Conservation (phyloP, 2,113 vertebrate genomes). For the Capra hircus region DNA sequence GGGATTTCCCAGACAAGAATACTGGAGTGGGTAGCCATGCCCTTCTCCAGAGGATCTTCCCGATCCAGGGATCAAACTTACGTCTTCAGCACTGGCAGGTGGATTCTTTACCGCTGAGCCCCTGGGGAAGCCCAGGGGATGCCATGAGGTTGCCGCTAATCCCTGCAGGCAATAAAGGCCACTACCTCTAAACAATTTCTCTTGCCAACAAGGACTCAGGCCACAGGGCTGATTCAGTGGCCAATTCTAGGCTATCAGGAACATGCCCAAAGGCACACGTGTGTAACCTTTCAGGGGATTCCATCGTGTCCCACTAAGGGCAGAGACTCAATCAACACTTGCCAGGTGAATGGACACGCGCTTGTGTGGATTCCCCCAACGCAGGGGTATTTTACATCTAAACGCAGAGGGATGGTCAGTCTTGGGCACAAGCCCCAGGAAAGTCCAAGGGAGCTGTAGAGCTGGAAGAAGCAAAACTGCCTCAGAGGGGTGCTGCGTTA, state of each 20-base stretch:
- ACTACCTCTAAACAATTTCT: neutral
- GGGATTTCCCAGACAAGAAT: neutral
- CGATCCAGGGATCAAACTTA: neutral
- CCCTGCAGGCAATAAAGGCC: neutral
- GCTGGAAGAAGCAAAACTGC: accelerated
- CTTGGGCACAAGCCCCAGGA: neutral
- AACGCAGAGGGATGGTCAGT: accelerated
- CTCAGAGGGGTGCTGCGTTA: accelerated
- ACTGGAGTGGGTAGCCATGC: neutral
- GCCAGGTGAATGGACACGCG: neutral
- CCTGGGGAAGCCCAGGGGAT: neutral
- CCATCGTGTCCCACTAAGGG: neutral
- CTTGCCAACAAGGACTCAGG: neutral
- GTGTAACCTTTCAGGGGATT: neutral
- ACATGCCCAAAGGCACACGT: neutral
- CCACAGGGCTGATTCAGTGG: neutral
- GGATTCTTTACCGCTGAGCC: neutral
- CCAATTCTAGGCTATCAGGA: neutral
- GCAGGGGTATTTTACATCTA: neutral
- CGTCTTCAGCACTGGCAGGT: neutral
- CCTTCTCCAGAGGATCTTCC: neutral
- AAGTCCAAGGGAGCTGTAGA: neutral
- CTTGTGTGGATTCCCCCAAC: neutral
- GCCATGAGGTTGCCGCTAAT: neutral
- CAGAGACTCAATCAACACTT: neutral